These are phyloP conservation scores for Scomber scombrus DNA, from an alignment of 2,113 vertebrate species.

Conservation along the genomic window DNA sequence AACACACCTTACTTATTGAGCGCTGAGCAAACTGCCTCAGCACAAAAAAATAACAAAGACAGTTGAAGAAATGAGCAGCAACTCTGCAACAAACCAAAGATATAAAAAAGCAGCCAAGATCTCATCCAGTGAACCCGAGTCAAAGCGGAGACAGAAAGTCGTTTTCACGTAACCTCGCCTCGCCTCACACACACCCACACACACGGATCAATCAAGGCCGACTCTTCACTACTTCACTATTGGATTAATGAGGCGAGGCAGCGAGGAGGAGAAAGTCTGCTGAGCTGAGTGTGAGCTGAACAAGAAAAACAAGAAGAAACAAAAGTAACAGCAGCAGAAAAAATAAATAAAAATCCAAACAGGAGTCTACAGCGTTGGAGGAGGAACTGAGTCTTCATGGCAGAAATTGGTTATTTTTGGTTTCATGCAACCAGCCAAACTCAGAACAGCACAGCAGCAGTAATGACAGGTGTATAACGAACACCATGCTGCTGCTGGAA, in stretches of 20 bases:
- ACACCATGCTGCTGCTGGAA: conserved; percentile 24
- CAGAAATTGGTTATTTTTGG: conserved; percentile 34
- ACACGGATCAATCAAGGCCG: conserved; percentile 26
- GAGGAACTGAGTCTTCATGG: neutral
- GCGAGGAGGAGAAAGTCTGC: conserved; percentile 28
- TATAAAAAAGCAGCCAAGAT: conserved; percentile 19
- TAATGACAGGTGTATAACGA: conserved; percentile 8
- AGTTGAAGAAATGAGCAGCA: conserved; percentile 22
- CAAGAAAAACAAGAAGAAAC: conserved; percentile 9
- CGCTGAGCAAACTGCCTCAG: conserved; percentile 1
- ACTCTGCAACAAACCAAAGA: conserved; percentile 1
- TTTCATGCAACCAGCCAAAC: conserved; percentile 8
- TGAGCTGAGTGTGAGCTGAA: conserved; percentile 6
- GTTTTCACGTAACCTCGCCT: neutral
- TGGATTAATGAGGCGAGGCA: conserved; percentile 45
- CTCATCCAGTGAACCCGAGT: conserved; percentile 23
- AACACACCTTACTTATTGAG: neutral
- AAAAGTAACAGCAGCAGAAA: neutral
- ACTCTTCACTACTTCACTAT: neutral
- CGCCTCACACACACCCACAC: conserved; percentile 3
- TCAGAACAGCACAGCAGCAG: neutral
- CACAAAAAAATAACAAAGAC: neutral
- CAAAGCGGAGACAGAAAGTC: conserved; percentile 1
- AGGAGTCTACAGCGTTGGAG: neutral
- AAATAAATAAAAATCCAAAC: neutral